Base-by-base conservation (phyloP, 2,888 invertebrate genomes). In the Neocrepidodera transversa region DNA sequence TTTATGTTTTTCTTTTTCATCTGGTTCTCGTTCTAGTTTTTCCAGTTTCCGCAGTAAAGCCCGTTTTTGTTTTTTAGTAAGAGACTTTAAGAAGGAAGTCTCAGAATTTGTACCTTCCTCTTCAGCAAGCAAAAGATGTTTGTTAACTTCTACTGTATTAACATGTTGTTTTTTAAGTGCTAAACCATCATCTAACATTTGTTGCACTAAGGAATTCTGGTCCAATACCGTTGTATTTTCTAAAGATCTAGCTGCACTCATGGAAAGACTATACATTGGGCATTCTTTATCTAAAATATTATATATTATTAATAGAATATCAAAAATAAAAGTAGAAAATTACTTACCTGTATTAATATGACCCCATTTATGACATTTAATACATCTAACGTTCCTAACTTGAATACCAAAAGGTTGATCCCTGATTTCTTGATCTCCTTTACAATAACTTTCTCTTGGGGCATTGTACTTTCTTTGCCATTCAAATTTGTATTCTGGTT, bases 401-500 rank as follows among this genome's bases (percentile, higher is more conserved):
- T 96, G 89, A 72, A 98, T 98, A 30, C 98, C 98, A 84, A 98
- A 98, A 0, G 98, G 98, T 79, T 98, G 97, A 81, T 99, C 99
- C 59, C 95, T 85, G 72, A 99, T 98, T 79, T 95, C 95, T 65
- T 95, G 95, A 78, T 99, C 96, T 13, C 95, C 95, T 79, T 97
- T 97, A 73, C 97, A 97, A 78, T 96, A 98, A 72, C 95, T 95
- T 81, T 99, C 99, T 78, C 99, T 85, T 0, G 99, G 99, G 3
- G 99, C 99, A 82, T 98, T 98, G 74, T 95, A 99, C 78, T 98
- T 98, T 42, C 99, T 85, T 80, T 99, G 99, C 99, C 99, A 99
- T 77, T 99, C 99, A 82, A 99, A 99, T 80, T 98, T 99, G 74
- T 93, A 97, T 73, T 98, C 97, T 0, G 94, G 94, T 76, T 97